phyloP scores from a whole-genome alignment of 23 tunicate species.

The Corella eumyota region DNA sequence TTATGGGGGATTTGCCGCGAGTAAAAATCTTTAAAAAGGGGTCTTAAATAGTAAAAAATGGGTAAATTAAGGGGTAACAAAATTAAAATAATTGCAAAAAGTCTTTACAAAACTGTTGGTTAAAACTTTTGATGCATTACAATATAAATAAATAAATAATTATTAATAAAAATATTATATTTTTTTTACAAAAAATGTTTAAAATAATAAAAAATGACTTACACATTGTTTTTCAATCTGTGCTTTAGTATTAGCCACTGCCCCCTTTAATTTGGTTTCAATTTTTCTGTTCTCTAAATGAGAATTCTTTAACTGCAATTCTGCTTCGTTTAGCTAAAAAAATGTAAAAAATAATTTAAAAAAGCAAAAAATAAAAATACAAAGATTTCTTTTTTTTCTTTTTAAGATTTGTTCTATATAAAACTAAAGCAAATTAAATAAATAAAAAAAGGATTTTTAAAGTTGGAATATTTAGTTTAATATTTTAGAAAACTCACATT shows the following conservation, averaged over 20 bases:
- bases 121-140: neutral
- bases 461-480: no score
- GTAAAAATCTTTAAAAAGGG: neutral
- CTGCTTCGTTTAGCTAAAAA: conserved; percentile 43
- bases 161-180: neutral
- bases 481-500: conserved; percentile 34
- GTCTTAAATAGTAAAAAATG: neutral
- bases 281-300: conserved; percentile 37
- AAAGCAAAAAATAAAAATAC: no score
- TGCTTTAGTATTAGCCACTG: conserved; percentile 75
- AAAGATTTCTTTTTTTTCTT: no score
- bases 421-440: no score
- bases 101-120: neutral
- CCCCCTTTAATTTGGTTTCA: conserved; percentile 51
- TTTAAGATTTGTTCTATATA: no score
- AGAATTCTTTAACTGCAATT: conserved; percentile 39
- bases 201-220: conserved; percentile 4
- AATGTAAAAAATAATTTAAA: neutral
- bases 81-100: no score
- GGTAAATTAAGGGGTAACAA: neutral
- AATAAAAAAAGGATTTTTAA: no score
- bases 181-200: neutral
- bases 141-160: neutral
- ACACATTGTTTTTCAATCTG: conserved; percentile 76
- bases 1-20: neutral